Conservation (phyloP, 2,113 vertebrate species). For the Cyanistes caeruleus region DNA sequence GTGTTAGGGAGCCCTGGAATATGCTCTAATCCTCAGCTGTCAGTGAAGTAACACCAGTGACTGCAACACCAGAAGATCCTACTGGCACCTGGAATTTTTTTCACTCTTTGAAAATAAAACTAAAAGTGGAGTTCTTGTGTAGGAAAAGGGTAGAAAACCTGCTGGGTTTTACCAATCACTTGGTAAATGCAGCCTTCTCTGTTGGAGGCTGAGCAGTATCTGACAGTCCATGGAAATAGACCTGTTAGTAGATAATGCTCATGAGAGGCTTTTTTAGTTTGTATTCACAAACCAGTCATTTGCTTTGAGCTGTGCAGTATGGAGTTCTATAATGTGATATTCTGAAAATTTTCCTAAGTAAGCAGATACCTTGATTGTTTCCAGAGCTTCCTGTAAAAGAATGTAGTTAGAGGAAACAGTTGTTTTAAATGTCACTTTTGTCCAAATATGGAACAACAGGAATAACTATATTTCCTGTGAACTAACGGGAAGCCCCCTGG, state of each 20-base stretch:
- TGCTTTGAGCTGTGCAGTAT: background rate
- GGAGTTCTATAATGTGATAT: background rate
- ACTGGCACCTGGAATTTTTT: background rate
- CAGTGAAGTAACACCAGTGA: background rate
- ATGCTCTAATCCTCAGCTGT: background rate
- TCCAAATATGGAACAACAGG: slow-evolving; percentile 59
- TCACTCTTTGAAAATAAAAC: background rate
- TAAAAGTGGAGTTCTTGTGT: background rate
- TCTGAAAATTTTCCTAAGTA: slow-evolving; percentile 42
- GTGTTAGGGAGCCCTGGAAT: background rate
- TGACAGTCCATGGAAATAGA: background rate
- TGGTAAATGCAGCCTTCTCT: background rate
- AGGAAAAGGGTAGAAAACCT: background rate
- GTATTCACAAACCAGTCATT: background rate
- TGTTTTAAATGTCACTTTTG: slow-evolving; percentile 52
- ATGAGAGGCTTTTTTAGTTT: background rate
- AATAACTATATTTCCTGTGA: slow-evolving; percentile 64
- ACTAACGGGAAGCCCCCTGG: slow-evolving; percentile 36
- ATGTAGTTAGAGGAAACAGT: slow-evolving; percentile 37
- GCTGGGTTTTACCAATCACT: background rate
- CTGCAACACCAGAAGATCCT: background rate
- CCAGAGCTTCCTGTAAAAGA: slow-evolving; percentile 46
- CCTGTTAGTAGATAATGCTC: background rate
- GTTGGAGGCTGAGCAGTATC: background rate
- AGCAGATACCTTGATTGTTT: slow-evolving; percentile 41